These are phyloP conservation scores for Pontoporia blainvillei DNA, from an alignment of 2,113 vertebrate genomes.

Conservation along the genomic window DNA sequence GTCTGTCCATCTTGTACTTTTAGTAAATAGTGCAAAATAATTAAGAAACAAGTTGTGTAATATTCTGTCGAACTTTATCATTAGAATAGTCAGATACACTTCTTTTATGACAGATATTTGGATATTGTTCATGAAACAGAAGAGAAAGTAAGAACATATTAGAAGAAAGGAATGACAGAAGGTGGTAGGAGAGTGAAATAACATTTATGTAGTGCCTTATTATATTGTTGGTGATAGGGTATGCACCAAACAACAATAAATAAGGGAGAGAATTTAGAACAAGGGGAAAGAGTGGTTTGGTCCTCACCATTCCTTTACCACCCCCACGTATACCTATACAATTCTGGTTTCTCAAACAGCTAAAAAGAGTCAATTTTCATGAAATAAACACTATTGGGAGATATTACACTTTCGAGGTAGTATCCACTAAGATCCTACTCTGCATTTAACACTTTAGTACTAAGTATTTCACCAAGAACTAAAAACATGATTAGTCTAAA, in stretches of 20 bases:
- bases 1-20: background rate
- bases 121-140: background rate
- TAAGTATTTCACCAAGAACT: background rate
- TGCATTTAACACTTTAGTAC: background rate
- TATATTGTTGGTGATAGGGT: background rate
- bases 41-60: slow-evolving; percentile 35
- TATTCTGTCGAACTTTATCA: background rate
- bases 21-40: slow-evolving; percentile 58
- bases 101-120: background rate
- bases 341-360: background rate
- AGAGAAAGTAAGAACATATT: background rate
- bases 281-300: background rate
- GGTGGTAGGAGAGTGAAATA: background rate
- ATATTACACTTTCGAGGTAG: background rate
- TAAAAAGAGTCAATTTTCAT: background rate
- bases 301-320: background rate
- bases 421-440: background rate
- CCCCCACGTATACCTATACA: background rate
- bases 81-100: background rate
- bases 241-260: background rate
- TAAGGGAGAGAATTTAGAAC: background rate
- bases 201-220: background rate
- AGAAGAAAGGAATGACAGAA: background rate
- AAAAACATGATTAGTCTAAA: background rate
- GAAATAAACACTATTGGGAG: background rate